Evolutionary conservation across 2,797 vertebrate species (phyloP).

Genomic region (Schizopygopsis malacanthus): DNA sequence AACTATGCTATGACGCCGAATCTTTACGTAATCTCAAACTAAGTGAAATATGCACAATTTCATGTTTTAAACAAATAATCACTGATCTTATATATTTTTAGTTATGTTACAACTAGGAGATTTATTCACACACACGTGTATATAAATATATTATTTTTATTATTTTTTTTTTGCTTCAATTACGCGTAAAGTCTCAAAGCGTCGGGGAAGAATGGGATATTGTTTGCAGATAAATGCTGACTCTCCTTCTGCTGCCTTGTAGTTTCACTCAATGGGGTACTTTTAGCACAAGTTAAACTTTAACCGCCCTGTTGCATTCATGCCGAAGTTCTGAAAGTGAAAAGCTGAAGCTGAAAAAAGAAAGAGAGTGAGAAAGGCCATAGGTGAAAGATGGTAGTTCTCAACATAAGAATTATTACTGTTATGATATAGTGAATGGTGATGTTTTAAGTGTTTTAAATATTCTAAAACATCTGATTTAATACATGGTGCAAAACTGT

Average conservation of each 20-base stretch:
- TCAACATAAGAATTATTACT: neutral
- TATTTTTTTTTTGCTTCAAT: neutral
- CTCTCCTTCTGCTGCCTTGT: conserved; percentile 83
- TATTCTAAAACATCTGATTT: neutral
- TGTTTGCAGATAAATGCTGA: conserved; percentile 86
- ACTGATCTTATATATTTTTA: neutral
- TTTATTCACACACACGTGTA: neutral
- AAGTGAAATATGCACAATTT: neutral
- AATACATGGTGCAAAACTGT: neutral
- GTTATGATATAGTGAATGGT: neutral
- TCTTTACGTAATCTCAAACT: neutral
- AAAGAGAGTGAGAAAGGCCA: neutral
- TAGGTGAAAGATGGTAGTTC: neutral
- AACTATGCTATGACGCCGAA: neutral
- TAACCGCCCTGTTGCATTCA: conserved; percentile 87
- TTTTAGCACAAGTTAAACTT: conserved; percentile 92
- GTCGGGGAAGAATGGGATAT: conserved; percentile 76
- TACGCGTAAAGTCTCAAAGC: conserved; percentile 48
- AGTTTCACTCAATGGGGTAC: conserved; percentile 70
- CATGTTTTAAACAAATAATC: neutral
- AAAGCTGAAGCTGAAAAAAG: conserved; percentile 46
- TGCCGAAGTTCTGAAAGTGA: conserved; percentile 62
- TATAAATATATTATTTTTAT: neutral
- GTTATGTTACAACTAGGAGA: neutral
- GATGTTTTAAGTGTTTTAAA: neutral